A percentile compares a stretch with the other conserved stretches of the same genome.
Conservation (phyloP, 2,888 invertebrate species). For the Euclidia mi region DNA sequence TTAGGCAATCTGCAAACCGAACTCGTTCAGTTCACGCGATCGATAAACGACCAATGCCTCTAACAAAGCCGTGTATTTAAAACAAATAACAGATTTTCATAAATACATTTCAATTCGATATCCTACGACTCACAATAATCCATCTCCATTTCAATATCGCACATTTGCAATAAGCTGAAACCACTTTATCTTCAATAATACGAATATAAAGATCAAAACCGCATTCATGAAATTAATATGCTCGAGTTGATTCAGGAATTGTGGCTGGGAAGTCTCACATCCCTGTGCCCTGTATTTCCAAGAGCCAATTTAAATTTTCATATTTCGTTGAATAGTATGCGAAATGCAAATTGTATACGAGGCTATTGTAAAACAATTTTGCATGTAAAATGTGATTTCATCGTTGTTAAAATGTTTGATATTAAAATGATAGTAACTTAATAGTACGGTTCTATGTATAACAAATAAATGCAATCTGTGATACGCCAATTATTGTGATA, state of each 20-base stretch:
- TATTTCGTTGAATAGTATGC: constrained; percentile 30
- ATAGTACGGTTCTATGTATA: not conserved
- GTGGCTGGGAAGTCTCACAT: constrained; percentile 19
- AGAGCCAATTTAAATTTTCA: constrained; percentile 39
- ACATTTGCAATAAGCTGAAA: constrained; percentile 4
- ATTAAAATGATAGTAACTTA: not conserved
- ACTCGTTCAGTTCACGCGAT: no score
- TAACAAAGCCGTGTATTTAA: not conserved
- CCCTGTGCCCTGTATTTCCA: constrained; percentile 26
- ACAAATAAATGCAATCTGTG: constrained; percentile 2
- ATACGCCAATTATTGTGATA: constrained; percentile 1
- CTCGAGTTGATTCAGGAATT: constrained; percentile 26
- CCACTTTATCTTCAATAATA: constrained; percentile 11
- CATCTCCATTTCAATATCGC: not conserved
- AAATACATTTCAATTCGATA: no score
- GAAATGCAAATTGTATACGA: constrained; percentile 41
- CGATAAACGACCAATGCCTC: no score
- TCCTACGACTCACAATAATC: no score
- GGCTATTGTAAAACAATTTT: constrained; percentile 40
- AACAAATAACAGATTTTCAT: not conserved
- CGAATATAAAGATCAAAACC: constrained; percentile 10
- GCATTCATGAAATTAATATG: constrained; percentile 19
- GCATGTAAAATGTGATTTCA: constrained; percentile 23
- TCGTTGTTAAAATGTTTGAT: constrained; percentile 1
- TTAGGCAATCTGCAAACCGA: no score